These are phyloP conservation scores for Grus americana DNA, from an alignment of 2,113 vertebrate genomes.

Conservation along the genomic window DNA sequence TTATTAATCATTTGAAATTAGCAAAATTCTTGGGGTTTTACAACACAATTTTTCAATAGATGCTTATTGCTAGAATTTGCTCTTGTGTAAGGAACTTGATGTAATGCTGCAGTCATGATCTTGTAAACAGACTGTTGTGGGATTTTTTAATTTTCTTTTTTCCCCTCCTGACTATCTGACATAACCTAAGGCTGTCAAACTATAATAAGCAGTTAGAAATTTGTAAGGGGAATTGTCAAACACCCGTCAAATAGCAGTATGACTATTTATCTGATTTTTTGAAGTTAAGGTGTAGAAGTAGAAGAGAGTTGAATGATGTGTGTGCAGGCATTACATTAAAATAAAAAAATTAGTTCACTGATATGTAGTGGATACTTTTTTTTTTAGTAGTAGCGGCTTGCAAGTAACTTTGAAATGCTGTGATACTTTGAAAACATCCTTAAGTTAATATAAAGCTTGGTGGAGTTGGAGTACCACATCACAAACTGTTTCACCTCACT, in stretches of 20 bases:
- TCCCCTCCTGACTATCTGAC: background rate
- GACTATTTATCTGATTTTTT: background rate
- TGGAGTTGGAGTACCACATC: background rate
- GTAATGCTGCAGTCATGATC: background rate
- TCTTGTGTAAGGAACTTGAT: background rate
- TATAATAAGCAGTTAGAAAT: background rate
- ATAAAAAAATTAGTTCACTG: background rate
- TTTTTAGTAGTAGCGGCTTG: background rate
- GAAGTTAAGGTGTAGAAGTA: background rate
- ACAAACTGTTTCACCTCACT: background rate
- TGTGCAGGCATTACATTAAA: background rate
- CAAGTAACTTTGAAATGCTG: background rate
- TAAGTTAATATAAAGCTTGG: background rate
- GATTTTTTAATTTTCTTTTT: background rate
- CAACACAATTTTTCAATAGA: background rate
- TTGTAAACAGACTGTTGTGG: background rate
- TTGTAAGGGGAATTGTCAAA: background rate
- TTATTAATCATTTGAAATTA: background rate
- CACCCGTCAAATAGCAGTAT: background rate
- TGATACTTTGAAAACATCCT: background rate
- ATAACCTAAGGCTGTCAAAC: background rate
- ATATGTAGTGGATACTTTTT: background rate
- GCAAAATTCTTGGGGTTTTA: background rate
- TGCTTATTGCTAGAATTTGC: background rate
- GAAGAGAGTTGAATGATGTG: background rate